phyloP scores from a whole-genome alignment of 2,113 vertebrate species.

The Amblyornis subalaris region DNA sequence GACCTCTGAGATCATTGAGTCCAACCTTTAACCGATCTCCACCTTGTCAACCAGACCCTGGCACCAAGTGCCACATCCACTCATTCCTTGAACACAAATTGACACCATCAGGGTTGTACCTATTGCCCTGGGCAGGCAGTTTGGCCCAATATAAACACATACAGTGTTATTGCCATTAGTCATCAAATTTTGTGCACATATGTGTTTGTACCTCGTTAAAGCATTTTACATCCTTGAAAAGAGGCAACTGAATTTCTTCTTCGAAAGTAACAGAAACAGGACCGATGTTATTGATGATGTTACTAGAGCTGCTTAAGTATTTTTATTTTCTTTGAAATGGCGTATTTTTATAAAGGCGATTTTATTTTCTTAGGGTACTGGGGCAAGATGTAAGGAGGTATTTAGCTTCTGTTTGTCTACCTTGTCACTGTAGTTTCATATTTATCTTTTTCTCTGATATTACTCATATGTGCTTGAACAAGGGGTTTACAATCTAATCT shows the following conservation, averaged over 20 bases:
- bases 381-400: neutral
- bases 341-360: neutral
- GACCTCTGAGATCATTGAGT: neutral
- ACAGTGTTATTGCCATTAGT: neutral
- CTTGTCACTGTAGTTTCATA: neutral
- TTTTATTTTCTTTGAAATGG: neutral
- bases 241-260: neutral
- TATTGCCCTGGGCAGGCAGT: neutral
- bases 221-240: neutral
- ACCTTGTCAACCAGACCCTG: no score
- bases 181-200: neutral
- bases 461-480: neutral
- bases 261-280: neutral
- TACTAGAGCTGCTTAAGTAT: neutral
- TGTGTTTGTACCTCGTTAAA: neutral
- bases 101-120: neutral
- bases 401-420: neutral
- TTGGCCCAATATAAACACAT: neutral
- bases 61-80: neutral
- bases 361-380: neutral
- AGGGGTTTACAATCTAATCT: neutral
- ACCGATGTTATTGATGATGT: neutral
- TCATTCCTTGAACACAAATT: neutral
- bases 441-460: neutral
- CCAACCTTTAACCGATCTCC: neutral